phyloP scores from a whole-genome alignment of 2,113 vertebrate species.

The Callospermophilus lateralis region DNA sequence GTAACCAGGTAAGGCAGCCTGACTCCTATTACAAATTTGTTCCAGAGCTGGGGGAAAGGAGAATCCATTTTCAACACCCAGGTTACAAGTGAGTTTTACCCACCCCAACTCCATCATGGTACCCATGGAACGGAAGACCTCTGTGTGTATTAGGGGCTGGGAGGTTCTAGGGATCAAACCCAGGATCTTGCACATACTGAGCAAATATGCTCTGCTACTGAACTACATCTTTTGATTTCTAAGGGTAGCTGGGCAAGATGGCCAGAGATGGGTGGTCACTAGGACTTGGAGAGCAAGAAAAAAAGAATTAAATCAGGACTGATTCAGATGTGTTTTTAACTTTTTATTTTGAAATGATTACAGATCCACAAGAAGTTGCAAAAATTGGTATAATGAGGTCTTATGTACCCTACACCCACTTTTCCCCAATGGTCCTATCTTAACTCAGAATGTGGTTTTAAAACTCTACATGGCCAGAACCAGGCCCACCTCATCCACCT shows the following conservation, averaged over 20 bases:
- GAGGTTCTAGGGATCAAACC: background rate
- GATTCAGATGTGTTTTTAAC: constrained; percentile 8
- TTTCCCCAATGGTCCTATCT: background rate
- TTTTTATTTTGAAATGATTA: constrained; percentile 67
- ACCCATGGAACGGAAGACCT: background rate
- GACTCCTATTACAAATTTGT: background rate
- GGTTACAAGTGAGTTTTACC: background rate
- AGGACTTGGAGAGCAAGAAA: background rate
- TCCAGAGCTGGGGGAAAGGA: background rate
- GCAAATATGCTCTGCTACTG: background rate
- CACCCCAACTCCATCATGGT: background rate
- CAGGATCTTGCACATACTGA: background rate
- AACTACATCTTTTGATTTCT: background rate
- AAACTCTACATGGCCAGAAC: background rate
- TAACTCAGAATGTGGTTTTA: constrained; percentile 40
- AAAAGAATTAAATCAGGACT: constrained; percentile 26
- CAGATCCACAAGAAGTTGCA: constrained; percentile 29
- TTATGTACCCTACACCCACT: background rate
- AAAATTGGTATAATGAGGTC: constrained; percentile 3
- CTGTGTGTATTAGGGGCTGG: background rate
- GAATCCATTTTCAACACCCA: background rate
- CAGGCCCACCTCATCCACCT: background rate
- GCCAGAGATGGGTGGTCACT: background rate
- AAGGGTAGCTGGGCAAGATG: background rate
- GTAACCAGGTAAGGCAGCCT: background rate